Base-by-base conservation (phyloP, 53 echinoderm and acorn worm genomes). In the Paracentrotus lividus region DNA sequence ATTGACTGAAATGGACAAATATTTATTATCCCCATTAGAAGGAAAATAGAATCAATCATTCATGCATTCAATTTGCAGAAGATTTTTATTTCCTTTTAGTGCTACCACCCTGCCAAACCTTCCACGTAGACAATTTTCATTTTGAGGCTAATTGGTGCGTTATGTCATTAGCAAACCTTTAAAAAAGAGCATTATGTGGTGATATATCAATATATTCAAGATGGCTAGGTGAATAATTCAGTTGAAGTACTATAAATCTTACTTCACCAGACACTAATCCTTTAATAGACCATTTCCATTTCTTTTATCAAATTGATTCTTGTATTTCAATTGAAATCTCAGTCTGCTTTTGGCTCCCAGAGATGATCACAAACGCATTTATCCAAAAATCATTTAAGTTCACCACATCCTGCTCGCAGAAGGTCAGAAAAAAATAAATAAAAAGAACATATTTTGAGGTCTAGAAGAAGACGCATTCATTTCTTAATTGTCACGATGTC, bases 321-420 rank as follows among this genome's bases (percentile, higher is more conserved):
- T 56, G 44, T 81, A 24, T 81, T 54, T 56, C 56, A 56, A 56
- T 86, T 86, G 86, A 86, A 86, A 54, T 86, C 34, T 49, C 56
- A 86, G 56, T 33, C 86, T 34, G 47, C 33, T 18, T n/a, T 86
- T 55, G 86, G 56, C 86, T 86, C 34, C 86, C 32, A 86, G 53
- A 34, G 56, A 81, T 81, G 81, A 81, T 26, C 26, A 81, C 26
- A 81, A 81, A 81, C 54, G 86, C 29, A 55, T 86, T 86, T 86
- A 56, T 86, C 86, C 55, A 53, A 86, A 89, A 89, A 89, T 68
- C 69, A 90, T 90, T 90, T 43, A 45, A 90, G 65, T 90, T 43
- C 49, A 90, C 91, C 91, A 90, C 91, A 90, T 90, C 91, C 91
- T 90, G 91, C 42, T n/a, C 14, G 8, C 6, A 68, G 75, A 90